A percentile compares a stretch with the other conserved stretches of the same genome.
Evolutionary conservation across 1,140 invertebrate genomes (phyloP).

Genomic region (Metopolophium dirhodum): DNA sequence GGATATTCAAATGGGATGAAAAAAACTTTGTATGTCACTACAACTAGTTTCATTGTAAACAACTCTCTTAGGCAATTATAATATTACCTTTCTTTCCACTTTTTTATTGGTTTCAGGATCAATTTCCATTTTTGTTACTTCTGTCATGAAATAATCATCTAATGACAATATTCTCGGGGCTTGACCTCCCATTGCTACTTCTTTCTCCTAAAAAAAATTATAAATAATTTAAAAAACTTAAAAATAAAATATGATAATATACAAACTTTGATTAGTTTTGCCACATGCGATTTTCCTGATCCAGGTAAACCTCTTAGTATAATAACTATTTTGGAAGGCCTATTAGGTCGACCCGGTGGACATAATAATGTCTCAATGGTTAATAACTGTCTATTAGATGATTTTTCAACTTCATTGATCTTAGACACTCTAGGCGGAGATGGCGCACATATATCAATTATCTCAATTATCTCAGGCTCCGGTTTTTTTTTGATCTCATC

Average conservation of each 20-base stretch:
- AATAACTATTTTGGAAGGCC: constrained; percentile 84
- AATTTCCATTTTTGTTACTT: constrained; percentile 80
- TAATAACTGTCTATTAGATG: constrained; percentile 14
- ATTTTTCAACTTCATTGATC: not conserved
- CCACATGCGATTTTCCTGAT: constrained; percentile 86
- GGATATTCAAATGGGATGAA: not conserved
- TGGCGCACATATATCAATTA: not conserved
- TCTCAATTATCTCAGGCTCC: constrained; percentile 48
- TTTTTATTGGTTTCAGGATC: constrained; percentile 79
- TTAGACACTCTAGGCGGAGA: constrained; percentile 36
- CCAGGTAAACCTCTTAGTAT: constrained; percentile 89
- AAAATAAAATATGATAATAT: constrained; percentile 40
- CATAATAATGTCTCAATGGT: constrained; percentile 81
- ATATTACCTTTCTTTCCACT: constrained; percentile 69
- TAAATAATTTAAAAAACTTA: constrained; percentile 7
- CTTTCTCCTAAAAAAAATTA: constrained; percentile 70
- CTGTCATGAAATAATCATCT: constrained; percentile 95
- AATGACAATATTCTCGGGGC: constrained; percentile 89
- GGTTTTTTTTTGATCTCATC: constrained; percentile 20
- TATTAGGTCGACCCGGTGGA: constrained; percentile 73
- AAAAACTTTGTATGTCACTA: not conserved
- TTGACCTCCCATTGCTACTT: constrained; percentile 76
- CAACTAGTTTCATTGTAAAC: not conserved
- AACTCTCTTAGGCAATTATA: not conserved
- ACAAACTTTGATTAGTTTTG: constrained; percentile 84